Conservation (phyloP, 1,140 invertebrate genomes). For the Drosophila subpulchrella region DNA sequence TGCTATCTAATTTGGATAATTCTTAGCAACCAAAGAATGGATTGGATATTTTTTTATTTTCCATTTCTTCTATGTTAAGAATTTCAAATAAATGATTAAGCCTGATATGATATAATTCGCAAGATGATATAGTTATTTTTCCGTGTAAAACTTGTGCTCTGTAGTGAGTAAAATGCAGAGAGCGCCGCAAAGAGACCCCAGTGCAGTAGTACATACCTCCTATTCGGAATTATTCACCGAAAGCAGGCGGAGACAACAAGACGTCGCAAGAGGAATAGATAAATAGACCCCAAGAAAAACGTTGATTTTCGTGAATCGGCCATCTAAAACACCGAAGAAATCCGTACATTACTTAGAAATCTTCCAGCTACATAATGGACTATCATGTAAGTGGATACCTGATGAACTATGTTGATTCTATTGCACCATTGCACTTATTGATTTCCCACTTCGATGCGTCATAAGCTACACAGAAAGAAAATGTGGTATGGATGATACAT, state of each 20-base stretch:
- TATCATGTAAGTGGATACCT: constrained; percentile 54
- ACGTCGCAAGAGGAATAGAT: not conserved
- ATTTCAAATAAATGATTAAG: too few species aligned
- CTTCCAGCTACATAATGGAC: constrained; percentile 38
- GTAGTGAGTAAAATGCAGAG: not conserved
- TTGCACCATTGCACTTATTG: constrained; percentile 34
- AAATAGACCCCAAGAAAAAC: constrained; percentile 4
- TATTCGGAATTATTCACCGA: constrained; percentile 21
- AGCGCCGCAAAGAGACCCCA: not conserved
- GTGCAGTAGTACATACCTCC: constrained; percentile 9
- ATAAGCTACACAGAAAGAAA: constrained; percentile 10
- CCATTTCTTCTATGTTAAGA: too few species aligned
- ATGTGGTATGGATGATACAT: not conserved
- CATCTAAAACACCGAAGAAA: not conserved
- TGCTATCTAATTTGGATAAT: too few species aligned
- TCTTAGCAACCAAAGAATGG: too few species aligned
- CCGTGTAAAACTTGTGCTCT: constrained; percentile 32
- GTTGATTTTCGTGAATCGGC: not conserved
- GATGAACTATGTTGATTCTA: not conserved
- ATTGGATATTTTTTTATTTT: too few species aligned
- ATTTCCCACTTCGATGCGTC: constrained; percentile 44
- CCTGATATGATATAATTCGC: too few species aligned
- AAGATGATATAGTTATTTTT: not conserved
- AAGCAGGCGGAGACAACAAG: constrained; percentile 26
- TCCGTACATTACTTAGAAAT: not conserved